A percentile compares a stretch with the other conserved stretches of the same genome.
Conservation (phyloP, 2,888 invertebrate species). For the Lochmaea crataegi region DNA sequence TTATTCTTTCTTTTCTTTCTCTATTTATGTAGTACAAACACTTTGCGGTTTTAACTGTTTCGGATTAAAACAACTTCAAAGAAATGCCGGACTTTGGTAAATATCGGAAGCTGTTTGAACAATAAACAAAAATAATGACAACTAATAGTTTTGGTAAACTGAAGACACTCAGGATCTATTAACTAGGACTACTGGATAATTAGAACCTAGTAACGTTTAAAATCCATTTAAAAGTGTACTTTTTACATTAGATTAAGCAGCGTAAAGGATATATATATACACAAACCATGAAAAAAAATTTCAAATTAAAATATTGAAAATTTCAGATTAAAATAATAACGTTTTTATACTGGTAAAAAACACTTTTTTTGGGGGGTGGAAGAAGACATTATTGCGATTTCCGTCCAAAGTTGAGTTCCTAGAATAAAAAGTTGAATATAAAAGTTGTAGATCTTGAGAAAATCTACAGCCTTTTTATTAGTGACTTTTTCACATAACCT, state of each 20-base stretch:
- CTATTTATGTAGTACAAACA: not conserved
- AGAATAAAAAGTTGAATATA: no score
- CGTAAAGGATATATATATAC: not conserved
- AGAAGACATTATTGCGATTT: no score
- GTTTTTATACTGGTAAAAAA: no score
- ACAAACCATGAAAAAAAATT: no score
- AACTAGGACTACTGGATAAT: slow-evolving; percentile 53
- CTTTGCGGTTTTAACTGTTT: slow-evolving; percentile 1
- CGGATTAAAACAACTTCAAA: slow-evolving; percentile 36
- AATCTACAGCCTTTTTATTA: no score
- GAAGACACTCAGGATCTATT: slow-evolving; percentile 50
- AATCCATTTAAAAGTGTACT: slow-evolving; percentile 5
- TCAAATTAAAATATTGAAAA: no score
- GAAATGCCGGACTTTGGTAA: slow-evolving; percentile 39
- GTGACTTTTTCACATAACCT: no score
- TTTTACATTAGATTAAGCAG: slow-evolving; percentile 1
- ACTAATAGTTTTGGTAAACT: slow-evolving; percentile 48
- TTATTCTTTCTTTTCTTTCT: not conserved
- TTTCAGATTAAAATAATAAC: no score
- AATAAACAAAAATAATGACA: slow-evolving; percentile 49
- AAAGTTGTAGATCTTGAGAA: no score
- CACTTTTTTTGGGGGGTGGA: no score
- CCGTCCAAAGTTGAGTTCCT: no score
- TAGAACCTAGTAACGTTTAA: slow-evolving; percentile 44
- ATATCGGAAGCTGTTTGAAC: slow-evolving; percentile 45